Conservation (phyloP, 2,797 vertebrate genomes). For the Ataeniobius toweri region DNA sequence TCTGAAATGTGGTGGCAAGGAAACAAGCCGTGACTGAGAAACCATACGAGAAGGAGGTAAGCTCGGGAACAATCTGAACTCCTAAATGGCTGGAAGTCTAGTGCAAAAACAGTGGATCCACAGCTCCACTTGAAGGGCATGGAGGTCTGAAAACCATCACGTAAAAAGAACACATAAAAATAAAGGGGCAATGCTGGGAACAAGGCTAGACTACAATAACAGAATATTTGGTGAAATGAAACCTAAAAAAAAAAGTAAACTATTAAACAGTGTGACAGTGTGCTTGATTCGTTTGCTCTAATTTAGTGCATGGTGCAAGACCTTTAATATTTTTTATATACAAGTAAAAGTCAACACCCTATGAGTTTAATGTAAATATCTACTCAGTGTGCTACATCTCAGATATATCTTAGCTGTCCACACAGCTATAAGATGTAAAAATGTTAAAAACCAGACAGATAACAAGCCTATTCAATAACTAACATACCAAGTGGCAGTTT, state of each 20-base stretch:
- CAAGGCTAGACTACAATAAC: constrained; percentile 4
- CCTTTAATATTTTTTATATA: constrained; percentile 16
- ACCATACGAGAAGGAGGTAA: constrained; percentile 67
- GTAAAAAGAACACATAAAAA: constrained; percentile 53
- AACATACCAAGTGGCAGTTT: background rate
- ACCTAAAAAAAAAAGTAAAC: background rate
- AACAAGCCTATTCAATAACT: background rate
- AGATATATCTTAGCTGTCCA: background rate
- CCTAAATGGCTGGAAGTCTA: constrained; percentile 69
- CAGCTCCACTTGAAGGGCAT: constrained; percentile 81
- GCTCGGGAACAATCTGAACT: constrained; percentile 61
- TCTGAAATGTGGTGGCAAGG: constrained; percentile 57
- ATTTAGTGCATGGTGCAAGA: constrained; percentile 48
- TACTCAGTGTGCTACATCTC: constrained; percentile 29
- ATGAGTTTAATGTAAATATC: constrained; percentile 22
- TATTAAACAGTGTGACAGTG: constrained; percentile 12
- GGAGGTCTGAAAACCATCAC: constrained; percentile 77
- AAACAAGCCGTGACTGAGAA: constrained; percentile 49
- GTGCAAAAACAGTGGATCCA: constrained; percentile 83
- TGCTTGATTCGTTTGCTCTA: constrained; percentile 25
- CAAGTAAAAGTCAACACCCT: constrained; percentile 23
- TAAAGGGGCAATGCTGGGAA: constrained; percentile 14
- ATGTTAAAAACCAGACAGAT: background rate
- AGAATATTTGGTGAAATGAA: constrained; percentile 2
- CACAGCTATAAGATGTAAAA: background rate